Evolutionary conservation across 2,113 vertebrate species (phyloP).

Genomic region (Neogale vison): DNA sequence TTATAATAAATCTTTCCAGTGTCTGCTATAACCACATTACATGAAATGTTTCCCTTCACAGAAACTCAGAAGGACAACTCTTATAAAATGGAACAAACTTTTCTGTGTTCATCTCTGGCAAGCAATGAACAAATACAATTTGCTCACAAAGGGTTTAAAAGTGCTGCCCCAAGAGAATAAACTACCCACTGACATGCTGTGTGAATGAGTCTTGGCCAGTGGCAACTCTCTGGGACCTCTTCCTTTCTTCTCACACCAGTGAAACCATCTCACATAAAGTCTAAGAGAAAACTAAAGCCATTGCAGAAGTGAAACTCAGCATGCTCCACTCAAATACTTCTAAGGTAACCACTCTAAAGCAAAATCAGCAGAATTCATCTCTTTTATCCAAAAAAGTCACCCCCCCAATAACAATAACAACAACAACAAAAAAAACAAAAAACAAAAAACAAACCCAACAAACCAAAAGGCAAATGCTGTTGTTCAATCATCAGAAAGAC

Average conservation of each 20-base stretch:
- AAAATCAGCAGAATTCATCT: slow-evolving; percentile 71
- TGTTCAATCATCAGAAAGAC: slow-evolving; percentile 49
- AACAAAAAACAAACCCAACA: neutral
- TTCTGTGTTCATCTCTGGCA: slow-evolving; percentile 69
- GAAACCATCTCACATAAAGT: slow-evolving; percentile 33
- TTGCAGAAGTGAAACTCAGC: slow-evolving; percentile 63
- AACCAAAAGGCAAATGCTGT: slow-evolving; percentile 65
- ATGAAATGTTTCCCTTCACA: slow-evolving; percentile 65
- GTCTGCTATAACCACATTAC: slow-evolving; percentile 68
- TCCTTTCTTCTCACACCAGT: slow-evolving; percentile 29
- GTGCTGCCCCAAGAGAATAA: slow-evolving; percentile 62
- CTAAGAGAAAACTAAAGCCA: slow-evolving; percentile 63
- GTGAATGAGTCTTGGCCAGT: slow-evolving; percentile 52
- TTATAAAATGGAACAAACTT: slow-evolving; percentile 62
- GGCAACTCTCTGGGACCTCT: slow-evolving; percentile 19
- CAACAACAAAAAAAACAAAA: neutral
- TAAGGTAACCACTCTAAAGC: slow-evolving; percentile 54
- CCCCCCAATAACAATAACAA: neutral
- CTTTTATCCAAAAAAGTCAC: slow-evolving; percentile 41
- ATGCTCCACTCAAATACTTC: slow-evolving; percentile 69
- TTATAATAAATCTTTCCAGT: slow-evolving; percentile 77
- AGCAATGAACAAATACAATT: slow-evolving; percentile 47
- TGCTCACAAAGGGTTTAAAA: slow-evolving; percentile 52
- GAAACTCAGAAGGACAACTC: slow-evolving; percentile 65
- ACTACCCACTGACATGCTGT: slow-evolving; percentile 6